Evolutionary conservation across 2,113 vertebrate genomes (phyloP), one percentile per base, ranked within the genome.

Genomic region (Rana temporaria): DNA sequence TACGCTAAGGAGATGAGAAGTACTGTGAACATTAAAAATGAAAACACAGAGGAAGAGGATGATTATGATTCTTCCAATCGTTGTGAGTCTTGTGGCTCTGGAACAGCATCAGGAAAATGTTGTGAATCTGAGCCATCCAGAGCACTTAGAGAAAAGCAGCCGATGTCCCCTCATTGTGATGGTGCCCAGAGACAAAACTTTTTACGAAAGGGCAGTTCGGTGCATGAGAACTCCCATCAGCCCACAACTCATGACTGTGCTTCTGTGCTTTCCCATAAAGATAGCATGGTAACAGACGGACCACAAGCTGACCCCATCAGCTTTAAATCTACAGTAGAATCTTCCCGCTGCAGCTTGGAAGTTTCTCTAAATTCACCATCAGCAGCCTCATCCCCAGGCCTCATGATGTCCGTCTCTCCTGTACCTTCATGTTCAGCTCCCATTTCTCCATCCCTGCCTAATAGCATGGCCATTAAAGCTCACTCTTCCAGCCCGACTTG

Each of bases 301-400:
- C 92, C 90, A 0, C 91, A 92, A 0, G 88, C 91, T 0, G 95
- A 98, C 87, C 96, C 96, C 0, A 90, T 94, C 30, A 94, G 96
- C 86, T 98, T 97, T 90, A 97, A 96, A 85, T 95, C 96, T 0
- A 92, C 95, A 0, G 94, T 96, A 0, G 96, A 96, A 68, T 94
- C 95, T 0, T 95, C 96, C 12, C 96, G 92, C 24, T 94, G 96
- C 91, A 97, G 97, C 89, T 89, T 98, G 81, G 98, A 97, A 88
- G 94, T 95, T 0, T 96, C 96, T 3, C 96, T 96, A 1, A 96
- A 96, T 20, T 97, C 97, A 0, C 96, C 97, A 1, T 98, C 98
- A 0, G 96, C 96, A 0, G 95, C 97, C 5, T 98, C 98, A 20
- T 98, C 97, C 0, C 98, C 98, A 0, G 98, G 96, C 85, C 95